These are phyloP conservation scores for Calypte anna DNA, from an alignment of 2,113 vertebrate genomes.

Conservation along the genomic window DNA sequence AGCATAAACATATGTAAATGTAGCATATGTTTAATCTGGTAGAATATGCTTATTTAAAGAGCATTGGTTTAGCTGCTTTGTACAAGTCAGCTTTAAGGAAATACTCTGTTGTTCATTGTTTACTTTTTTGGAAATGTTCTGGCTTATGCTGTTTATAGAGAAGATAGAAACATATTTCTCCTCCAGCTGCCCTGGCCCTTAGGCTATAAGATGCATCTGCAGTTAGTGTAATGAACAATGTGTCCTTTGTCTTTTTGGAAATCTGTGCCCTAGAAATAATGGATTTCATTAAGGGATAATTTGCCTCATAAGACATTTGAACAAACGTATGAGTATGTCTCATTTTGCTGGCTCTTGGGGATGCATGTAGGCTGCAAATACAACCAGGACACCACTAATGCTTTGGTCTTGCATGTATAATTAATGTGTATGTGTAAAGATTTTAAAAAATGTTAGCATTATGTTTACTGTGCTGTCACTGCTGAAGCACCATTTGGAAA, in stretches of 20 bases:
- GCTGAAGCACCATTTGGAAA: slow-evolving; percentile 15
- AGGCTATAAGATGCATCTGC: not conserved
- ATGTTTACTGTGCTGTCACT: slow-evolving; percentile 26
- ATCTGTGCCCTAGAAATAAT: slow-evolving; percentile 35
- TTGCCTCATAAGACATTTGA: slow-evolving; percentile 17
- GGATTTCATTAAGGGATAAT: slow-evolving; percentile 58
- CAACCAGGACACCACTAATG: not conserved
- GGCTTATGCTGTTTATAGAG: not conserved
- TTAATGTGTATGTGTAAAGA: slow-evolving; percentile 49
- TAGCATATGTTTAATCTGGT: not conserved
- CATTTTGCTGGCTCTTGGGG: slow-evolving; percentile 37
- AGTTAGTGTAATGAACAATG: not conserved
- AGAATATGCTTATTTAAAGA: slow-evolving; percentile 5
- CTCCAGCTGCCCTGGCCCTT: slow-evolving; percentile 1
- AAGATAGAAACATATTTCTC: not conserved
- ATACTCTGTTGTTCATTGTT: not conserved
- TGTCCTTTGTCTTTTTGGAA: not conserved
- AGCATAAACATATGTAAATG: too few relatives aligned
- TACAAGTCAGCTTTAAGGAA: not conserved
- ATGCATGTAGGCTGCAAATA: not conserved
- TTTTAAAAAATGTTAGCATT: slow-evolving; percentile 30
- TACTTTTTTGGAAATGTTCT: not conserved
- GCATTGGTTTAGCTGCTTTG: slow-evolving; percentile 24
- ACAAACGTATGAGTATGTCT: not conserved
- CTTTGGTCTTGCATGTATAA: slow-evolving; percentile 47